Evolutionary conservation across 2,797 vertebrate species (phyloP).

Genomic region (Australoheros facetus): DNA sequence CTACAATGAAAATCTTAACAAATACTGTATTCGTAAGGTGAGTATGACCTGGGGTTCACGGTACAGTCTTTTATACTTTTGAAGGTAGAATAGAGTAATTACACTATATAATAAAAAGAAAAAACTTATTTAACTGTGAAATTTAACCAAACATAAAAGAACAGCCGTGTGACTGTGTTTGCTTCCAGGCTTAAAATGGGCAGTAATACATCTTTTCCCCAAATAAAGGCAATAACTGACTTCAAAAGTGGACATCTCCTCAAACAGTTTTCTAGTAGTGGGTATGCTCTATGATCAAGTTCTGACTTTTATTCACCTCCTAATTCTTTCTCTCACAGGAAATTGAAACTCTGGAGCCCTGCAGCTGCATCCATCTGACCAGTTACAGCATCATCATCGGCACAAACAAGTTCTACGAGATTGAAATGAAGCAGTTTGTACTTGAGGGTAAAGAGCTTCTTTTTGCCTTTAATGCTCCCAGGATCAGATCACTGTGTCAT

Average conservation of each 20-base stretch:
- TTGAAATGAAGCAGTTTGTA: conserved; percentile 99
- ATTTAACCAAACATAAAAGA: too few relatives aligned
- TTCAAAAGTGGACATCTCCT: not conserved
- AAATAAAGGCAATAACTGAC: not conserved
- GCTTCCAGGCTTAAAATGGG: too few relatives aligned
- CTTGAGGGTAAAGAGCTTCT: conserved; percentile 85
- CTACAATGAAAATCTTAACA: conserved; percentile 95
- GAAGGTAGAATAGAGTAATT: not conserved
- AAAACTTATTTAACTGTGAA: not conserved
- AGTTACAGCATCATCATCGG: conserved; percentile 98
- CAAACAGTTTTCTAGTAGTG: not conserved
- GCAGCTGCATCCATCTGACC: conserved; percentile 98
- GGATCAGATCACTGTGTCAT: not conserved
- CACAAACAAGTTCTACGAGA: conserved; percentile 99
- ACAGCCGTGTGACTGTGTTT: too few relatives aligned
- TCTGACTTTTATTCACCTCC: not conserved
- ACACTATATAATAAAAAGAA: not conserved
- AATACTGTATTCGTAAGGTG: conserved; percentile 97
- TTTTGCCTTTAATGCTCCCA: not conserved
- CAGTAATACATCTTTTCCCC: not conserved
- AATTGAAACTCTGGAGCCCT: conserved; percentile 97
- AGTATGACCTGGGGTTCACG: not conserved
- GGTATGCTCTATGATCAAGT: not conserved
- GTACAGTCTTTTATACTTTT: not conserved
- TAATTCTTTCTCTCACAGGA: conserved; percentile 80